Percentiles rank a stretch among this genome's conserved stretches.
Conservation (phyloP, 1,140 invertebrate genomes). For the Aphelenchoides avenae region DNA sequence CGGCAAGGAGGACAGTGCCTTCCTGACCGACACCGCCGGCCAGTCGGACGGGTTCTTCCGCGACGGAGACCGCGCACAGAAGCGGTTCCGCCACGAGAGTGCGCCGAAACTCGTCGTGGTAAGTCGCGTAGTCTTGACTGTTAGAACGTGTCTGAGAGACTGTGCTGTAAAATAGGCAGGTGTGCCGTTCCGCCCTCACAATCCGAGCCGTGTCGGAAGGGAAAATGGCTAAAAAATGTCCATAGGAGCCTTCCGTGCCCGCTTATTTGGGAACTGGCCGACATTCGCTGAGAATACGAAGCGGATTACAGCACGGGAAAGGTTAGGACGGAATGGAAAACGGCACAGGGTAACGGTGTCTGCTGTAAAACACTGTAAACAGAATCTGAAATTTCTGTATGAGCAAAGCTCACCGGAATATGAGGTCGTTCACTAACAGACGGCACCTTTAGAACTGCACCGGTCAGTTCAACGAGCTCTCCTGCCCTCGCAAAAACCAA, state of each 20-base stretch:
- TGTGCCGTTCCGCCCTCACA: neutral
- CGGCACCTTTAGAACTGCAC: constrained; percentile 54
- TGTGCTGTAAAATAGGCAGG: no score
- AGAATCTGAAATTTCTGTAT: neutral
- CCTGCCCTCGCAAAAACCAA: constrained; percentile 55
- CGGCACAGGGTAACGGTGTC: neutral
- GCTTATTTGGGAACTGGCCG: no score
- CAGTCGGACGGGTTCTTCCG: constrained; percentile 54
- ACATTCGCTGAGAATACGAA: no score
- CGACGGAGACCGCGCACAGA: constrained; percentile 48
- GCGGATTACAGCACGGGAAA: neutral
- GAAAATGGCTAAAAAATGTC: neutral
- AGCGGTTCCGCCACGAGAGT: constrained; percentile 34
- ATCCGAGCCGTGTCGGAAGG: constrained; percentile 2
- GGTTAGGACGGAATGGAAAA: neutral
- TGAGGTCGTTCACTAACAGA: neutral
- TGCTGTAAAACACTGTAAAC: neutral
- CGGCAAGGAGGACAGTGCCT: constrained; percentile 41
- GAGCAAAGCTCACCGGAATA: neutral
- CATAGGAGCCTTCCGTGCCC: neutral
- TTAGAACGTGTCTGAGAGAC: no score
- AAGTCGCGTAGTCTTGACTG: constrained; percentile 2
- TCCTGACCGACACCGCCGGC: constrained; percentile 45
- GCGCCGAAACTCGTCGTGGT: constrained; percentile 48
- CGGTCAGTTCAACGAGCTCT: constrained; percentile 49